A percentile compares a stretch with the other conserved stretches of the same genome.
Evolutionary conservation across 2,888 invertebrate species (phyloP).

Genomic region (Caenorhabditis sp.): DNA sequence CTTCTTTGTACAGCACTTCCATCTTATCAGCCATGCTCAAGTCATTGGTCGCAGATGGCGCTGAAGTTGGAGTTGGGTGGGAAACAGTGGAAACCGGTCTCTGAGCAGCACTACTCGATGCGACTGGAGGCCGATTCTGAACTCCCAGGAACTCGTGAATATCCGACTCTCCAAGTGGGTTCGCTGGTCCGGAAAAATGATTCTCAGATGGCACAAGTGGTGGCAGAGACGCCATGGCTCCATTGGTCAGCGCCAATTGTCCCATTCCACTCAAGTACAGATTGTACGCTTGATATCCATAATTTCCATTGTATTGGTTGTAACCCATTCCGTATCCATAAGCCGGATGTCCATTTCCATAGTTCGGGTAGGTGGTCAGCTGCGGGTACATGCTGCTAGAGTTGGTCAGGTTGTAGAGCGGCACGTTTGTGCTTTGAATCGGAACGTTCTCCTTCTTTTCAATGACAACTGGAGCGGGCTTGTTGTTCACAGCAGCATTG

Average conservation of each 20-base stretch:
- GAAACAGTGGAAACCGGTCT: neutral
- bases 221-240: constrained; percentile 22
- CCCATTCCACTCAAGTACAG: constrained; percentile 44
- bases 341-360: constrained; percentile 22
- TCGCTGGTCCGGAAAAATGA: constrained; percentile 19
- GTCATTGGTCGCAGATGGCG: constrained; percentile 6
- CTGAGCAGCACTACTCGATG: too few relatives aligned
- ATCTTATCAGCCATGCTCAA: constrained; percentile 60
- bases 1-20: constrained; percentile 73
- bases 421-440: constrained; percentile 28
- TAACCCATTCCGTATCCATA: constrained; percentile 36
- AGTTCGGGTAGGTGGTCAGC: constrained; percentile 31
- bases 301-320: constrained; percentile 10
- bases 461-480: neutral
- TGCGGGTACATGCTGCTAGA: constrained; percentile 45
- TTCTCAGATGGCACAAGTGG: constrained; percentile 41
- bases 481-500: constrained; percentile 18
- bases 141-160: constrained; percentile 44
- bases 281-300: constrained; percentile 16
- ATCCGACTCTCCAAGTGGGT: constrained; percentile 43
- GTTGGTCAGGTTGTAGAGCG: constrained; percentile 60
- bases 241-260: constrained; percentile 35
- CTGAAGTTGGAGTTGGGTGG: neutral
- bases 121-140: constrained; percentile 8
- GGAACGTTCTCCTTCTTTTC: constrained; percentile 9